These are phyloP conservation scores for Arctocebus calabarensis DNA, from an alignment of 2,797 vertebrate genomes.

Conservation along the genomic window DNA sequence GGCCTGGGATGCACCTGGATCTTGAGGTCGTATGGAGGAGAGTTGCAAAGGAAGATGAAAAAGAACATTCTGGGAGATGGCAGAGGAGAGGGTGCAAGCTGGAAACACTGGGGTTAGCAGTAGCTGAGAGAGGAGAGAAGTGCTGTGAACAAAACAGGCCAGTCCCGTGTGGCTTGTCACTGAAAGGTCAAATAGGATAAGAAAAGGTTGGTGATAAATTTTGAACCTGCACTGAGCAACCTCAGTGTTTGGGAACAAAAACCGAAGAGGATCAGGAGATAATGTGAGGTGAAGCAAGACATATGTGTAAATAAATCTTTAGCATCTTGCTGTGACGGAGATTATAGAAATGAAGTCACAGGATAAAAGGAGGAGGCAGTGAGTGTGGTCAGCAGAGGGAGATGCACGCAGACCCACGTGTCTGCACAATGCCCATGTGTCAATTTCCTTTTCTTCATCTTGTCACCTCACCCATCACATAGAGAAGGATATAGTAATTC, in stretches of 20 bases:
- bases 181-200: neutral
- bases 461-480: neutral
- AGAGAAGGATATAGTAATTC: constrained; percentile 1
- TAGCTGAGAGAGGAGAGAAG: neutral
- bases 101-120: neutral
- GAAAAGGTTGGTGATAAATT: neutral
- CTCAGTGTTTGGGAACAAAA: neutral
- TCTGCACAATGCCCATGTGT: no score
- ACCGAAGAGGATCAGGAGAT: neutral
- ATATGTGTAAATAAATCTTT: neutral
- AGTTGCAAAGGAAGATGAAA: neutral
- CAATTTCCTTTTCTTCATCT: constrained; percentile 4
- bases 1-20: neutral
- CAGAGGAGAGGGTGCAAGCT: no score
- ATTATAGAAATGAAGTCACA: neutral
- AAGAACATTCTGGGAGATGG: neutral
- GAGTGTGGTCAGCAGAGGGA: neutral
- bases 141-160: neutral
- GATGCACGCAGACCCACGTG: rapidly evolving
- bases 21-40: neutral
- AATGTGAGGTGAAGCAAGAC: no score
- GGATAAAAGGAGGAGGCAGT: neutral
- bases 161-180: neutral
- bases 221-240: neutral
- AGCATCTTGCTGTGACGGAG: neutral